phyloP scores from a whole-genome alignment of 2,113 vertebrate genomes.

The Oncorhynchus tshawytscha region DNA sequence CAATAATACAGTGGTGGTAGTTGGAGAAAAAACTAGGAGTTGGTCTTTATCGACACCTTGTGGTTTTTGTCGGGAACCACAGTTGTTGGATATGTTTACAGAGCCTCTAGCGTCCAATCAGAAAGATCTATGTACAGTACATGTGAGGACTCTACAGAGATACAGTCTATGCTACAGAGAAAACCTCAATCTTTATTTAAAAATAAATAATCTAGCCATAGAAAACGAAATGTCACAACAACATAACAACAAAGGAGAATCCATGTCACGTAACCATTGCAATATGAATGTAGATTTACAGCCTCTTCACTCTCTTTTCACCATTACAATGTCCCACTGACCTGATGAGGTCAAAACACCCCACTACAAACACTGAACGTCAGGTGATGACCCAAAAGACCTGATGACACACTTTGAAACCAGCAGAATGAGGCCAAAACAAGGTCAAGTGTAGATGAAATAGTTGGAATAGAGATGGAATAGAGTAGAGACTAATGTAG shows the following conservation, averaged over 20 bases:
- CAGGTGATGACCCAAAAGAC: not conserved
- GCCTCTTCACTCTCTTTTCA: not conserved
- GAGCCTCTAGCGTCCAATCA: too few species aligned
- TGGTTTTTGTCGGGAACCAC: too few species aligned
- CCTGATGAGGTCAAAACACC: not conserved
- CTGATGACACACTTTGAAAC: conserved; percentile 27
- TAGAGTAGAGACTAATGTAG: not conserved
- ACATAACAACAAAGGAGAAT: not conserved
- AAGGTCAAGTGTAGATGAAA: conserved; percentile 18
- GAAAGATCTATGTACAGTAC: too few species aligned
- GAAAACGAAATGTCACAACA: not conserved
- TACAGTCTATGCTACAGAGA: not conserved
- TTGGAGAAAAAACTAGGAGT: too few species aligned
- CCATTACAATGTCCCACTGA: not conserved
- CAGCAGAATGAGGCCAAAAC: too few species aligned
- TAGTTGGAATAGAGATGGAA: not conserved
- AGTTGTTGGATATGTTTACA: too few species aligned
- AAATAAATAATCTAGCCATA: not conserved
- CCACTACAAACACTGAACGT: not conserved
- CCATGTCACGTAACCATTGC: not conserved
- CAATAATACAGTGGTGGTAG: too few species aligned
- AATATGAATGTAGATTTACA: not conserved
- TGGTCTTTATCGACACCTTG: too few species aligned
- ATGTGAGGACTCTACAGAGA: too few species aligned
- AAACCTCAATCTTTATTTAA: not conserved